Conservation (phyloP, 2,888 invertebrate species). For the Chrysolina haemoptera region DNA sequence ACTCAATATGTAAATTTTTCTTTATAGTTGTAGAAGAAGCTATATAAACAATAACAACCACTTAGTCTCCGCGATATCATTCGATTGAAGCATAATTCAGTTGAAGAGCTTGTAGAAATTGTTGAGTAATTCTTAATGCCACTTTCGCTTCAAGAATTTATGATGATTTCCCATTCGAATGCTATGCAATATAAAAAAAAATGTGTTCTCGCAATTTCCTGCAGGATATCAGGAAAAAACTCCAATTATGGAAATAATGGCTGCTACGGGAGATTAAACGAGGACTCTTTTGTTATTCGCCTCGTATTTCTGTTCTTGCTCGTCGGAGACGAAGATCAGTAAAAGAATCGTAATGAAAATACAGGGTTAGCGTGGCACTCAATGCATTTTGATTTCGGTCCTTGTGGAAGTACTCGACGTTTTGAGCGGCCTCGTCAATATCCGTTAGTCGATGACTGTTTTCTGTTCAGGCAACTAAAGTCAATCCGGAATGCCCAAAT, state of each 20-base stretch:
- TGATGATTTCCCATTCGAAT: conserved; percentile 20
- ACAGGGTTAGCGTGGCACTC: background rate
- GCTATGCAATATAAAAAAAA: conserved; percentile 12
- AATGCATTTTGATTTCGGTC: background rate
- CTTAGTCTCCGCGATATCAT: background rate
- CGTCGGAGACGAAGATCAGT: background rate
- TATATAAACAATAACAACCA: background rate
- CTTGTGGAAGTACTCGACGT: background rate
- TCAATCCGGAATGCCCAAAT: too few relatives aligned
- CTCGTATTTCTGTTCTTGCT: conserved; percentile 3
- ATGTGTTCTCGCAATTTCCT: conserved; percentile 20
- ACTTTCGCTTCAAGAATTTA: background rate
- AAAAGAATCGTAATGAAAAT: background rate
- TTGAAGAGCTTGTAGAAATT: background rate
- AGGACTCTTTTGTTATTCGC: conserved; percentile 10
- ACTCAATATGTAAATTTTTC: too few relatives aligned
- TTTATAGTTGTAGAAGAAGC: too few relatives aligned
- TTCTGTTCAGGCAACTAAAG: too few relatives aligned
- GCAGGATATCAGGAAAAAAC: conserved; percentile 13
- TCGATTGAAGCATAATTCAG: background rate
- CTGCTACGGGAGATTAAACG: conserved; percentile 18
- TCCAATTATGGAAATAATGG: conserved; percentile 18
- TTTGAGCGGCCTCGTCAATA: background rate
- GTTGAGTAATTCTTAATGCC: background rate
- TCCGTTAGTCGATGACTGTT: too few relatives aligned